Evolutionary conservation across 2,888 invertebrate species (phyloP), one percentile per base, ranked within the genome.

Genomic region (Lycaena phlaeas): DNA sequence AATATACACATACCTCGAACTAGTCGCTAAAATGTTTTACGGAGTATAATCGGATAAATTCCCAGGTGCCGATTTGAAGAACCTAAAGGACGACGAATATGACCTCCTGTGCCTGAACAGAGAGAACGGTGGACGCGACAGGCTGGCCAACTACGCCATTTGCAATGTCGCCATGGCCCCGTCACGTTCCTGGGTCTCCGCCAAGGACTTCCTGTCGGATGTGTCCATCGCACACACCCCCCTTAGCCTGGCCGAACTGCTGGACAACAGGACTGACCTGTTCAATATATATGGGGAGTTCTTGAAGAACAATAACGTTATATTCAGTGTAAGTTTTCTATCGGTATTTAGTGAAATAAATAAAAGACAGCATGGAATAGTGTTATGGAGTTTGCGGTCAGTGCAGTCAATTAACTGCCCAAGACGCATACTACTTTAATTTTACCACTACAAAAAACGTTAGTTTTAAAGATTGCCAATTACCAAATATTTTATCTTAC

Each of bases 221-320:
- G 89, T 89, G n/a, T 90, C 91, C 44, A 86, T 90, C 40, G 87
- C 88, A 3, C 87, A 89, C 56, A 88, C 89, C 1, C 77, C 91
- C 10, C 56, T 90, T 27, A 86, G 87, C 30, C 74, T 88, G 3
- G 88, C 88, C 3, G 62, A 86, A 5, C 60, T 87, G 2, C 85
- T 89, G 52, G 77, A 84, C 14, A 65, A 82, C 11, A 81, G 85
- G 46, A 86, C 85, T 0, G 88, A 90, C 50, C 68, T 89, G 4
- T 87, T 91, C 57, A 87, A 87, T 46, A 81, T 92, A 37, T 92
- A 90, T 53, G 91, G 91, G 17, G 79, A 82, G 44, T 85, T 75
- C 51, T 66, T 84, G 53, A 84, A 82, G 59, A 81, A 84, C 42
- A 78, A 85, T 49, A 78, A 85, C 41, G 70, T 85, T 40, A 75